Conservation (phyloP, 2,888 invertebrate species). For the Acleris holmiana region DNA sequence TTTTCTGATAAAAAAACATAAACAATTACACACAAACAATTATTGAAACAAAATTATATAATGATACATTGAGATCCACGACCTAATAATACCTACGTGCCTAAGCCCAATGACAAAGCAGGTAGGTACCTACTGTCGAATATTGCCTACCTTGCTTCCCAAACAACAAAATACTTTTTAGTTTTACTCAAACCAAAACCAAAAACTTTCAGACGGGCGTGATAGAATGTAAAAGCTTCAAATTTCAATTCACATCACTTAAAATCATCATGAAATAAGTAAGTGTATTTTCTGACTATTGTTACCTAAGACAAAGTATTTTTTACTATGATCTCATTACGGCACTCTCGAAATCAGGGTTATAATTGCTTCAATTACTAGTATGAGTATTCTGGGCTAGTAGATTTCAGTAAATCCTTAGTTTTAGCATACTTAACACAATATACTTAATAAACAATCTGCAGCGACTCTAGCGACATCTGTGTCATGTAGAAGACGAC, state of each 20-base stretch:
- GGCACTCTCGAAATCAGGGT: constrained; percentile 72
- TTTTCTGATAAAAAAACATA: too few species aligned
- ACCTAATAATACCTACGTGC: too few species aligned
- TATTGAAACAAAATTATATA: too few species aligned
- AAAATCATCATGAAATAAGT: not conserved
- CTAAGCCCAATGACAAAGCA: too few species aligned
- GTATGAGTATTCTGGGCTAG: constrained; percentile 48
- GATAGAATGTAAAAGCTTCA: constrained; percentile 4
- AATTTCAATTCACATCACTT: constrained; percentile 12
- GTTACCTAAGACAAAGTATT: constrained; percentile 46
- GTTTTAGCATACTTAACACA: not conserved
- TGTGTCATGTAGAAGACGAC: too few species aligned
- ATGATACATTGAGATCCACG: too few species aligned
- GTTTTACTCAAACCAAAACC: not conserved
- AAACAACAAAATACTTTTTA: not conserved
- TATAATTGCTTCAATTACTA: constrained; percentile 78
- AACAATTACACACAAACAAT: too few species aligned
- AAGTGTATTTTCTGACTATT: constrained; percentile 55
- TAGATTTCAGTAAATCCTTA: constrained; percentile 59
- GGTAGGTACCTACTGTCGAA: too few species aligned
- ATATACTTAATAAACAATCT: not conserved
- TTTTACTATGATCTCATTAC: constrained; percentile 58
- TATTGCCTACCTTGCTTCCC: too few species aligned
- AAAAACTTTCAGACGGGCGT: constrained; percentile 10
- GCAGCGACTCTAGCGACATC: not conserved